phyloP scores from a whole-genome alignment of 2,888 invertebrate genomes.

The Agrotis puta region DNA sequence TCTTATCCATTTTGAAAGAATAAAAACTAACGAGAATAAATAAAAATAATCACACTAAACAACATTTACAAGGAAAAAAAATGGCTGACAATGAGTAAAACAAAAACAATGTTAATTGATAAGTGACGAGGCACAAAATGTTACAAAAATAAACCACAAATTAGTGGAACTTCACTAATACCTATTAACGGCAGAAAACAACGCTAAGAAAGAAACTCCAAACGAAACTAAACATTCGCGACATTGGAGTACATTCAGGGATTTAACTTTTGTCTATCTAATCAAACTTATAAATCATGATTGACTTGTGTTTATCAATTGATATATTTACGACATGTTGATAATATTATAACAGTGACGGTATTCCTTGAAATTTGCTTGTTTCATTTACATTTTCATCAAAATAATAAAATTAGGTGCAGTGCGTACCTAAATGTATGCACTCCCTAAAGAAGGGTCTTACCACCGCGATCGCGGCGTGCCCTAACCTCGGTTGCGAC shows the following conservation, averaged over 20 bases:
- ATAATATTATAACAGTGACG: constrained; percentile 37
- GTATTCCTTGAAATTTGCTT: constrained; percentile 3
- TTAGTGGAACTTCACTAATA: constrained; percentile 25
- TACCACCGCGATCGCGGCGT: no score
- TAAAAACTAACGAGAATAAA: not conserved
- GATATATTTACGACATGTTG: constrained; percentile 64
- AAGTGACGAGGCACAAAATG: constrained; percentile 36
- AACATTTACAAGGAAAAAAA: constrained; percentile 1
- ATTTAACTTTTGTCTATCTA: constrained; percentile 65
- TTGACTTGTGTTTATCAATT: constrained; percentile 74
- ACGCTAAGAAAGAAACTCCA: constrained; percentile 5
- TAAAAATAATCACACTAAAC: constrained; percentile 26
- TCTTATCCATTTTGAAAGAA: constrained; percentile 7
- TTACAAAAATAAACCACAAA: constrained; percentile 21
- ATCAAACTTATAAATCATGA: constrained; percentile 78
- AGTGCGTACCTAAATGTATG: not conserved
- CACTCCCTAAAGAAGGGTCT: no score
- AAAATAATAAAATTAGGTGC: not conserved
- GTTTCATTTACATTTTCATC: constrained; percentile 1
- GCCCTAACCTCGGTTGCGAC: no score
- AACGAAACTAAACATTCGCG: constrained; percentile 54
- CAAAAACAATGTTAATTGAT: constrained; percentile 10
- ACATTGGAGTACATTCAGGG: constrained; percentile 52
- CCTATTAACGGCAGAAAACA: constrained; percentile 41
- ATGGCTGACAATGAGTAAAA: constrained; percentile 9